These are phyloP conservation scores for Tupiocoris notatus DNA, from an alignment of 2,888 invertebrate species.

Conservation along the genomic window DNA sequence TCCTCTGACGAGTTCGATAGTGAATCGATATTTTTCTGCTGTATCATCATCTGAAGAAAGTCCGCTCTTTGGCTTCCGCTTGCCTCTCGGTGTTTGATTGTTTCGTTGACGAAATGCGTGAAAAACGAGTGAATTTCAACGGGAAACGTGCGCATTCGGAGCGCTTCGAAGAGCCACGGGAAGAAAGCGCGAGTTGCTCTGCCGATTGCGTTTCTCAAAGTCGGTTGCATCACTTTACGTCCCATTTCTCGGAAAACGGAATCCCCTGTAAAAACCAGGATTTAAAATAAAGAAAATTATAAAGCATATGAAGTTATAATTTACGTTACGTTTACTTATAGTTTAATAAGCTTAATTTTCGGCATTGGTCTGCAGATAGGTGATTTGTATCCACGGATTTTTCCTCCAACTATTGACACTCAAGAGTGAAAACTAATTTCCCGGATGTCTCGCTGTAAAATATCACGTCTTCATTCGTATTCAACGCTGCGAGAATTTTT, in stretches of 20 bases:
- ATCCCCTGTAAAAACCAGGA: slow-evolving; percentile 46
- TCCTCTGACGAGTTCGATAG: slow-evolving; percentile 43
- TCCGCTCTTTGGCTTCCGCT: slow-evolving; percentile 51
- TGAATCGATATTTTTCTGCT: slow-evolving; percentile 44
- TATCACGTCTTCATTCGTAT: too few relatives aligned
- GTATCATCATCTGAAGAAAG: slow-evolving; percentile 50
- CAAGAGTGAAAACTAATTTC: too few relatives aligned
- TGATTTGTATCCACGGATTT: too few relatives aligned
- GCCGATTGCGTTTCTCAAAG: slow-evolving; percentile 52
- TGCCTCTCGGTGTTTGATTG: slow-evolving; percentile 50
- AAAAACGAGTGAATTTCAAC: slow-evolving; percentile 51
- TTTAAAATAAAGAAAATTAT: too few relatives aligned
- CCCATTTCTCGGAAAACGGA: slow-evolving; percentile 55
- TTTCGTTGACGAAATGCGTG: slow-evolving; percentile 50
- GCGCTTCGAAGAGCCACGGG: slow-evolving; percentile 47
- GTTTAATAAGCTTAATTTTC: too few relatives aligned
- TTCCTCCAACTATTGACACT: too few relatives aligned
- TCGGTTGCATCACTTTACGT: slow-evolving; percentile 53
- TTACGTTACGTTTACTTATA: too few relatives aligned
- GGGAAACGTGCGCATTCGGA: slow-evolving; percentile 49
- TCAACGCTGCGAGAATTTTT: too few relatives aligned
- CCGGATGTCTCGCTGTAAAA: too few relatives aligned
- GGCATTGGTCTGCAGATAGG: too few relatives aligned
- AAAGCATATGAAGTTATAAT: too few relatives aligned
- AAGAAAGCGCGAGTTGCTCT: slow-evolving; percentile 48